These are phyloP conservation scores for Lamellibrachia satsuma DNA, from an alignment of 2,888 invertebrate species.

Conservation along the genomic window DNA sequence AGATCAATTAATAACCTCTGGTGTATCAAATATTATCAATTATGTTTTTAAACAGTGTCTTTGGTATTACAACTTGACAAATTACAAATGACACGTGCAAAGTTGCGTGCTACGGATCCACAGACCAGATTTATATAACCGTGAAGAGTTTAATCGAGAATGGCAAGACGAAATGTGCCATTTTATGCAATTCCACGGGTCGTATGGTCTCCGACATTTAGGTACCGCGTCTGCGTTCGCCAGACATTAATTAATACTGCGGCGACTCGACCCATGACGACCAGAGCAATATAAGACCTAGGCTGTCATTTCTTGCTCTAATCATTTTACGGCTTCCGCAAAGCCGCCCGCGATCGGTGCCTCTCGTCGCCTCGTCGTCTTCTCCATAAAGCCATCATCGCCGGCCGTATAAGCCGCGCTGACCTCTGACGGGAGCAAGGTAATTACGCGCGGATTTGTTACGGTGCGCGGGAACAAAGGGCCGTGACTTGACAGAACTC, in stretches of 20 bases:
- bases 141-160: not conserved
- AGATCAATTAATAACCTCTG: no score
- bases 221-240: not conserved
- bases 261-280: not conserved
- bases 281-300: not conserved
- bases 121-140: no score
- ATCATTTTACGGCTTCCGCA: constrained; percentile 5
- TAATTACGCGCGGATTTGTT: not conserved
- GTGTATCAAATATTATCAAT: no score
- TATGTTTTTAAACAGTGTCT: no score
- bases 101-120: no score
- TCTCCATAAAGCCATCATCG: constrained; percentile 10
- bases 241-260: not conserved
- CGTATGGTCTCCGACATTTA: not conserved
- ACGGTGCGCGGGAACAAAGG: not conserved
- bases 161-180: not conserved
- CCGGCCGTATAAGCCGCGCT: not conserved
- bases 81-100: no score
- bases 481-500: not conserved
- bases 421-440: not conserved
- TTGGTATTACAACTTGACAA: no score
- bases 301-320: constrained; percentile 1
- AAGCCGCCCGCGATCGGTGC: not conserved
- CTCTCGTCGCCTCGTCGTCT: not conserved
- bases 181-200: not conserved